Percentiles rank a stretch among this genome's conserved stretches.
Evolutionary conservation across 2,888 invertebrate species (phyloP).

Genomic region (Vesta saturnalis): DNA sequence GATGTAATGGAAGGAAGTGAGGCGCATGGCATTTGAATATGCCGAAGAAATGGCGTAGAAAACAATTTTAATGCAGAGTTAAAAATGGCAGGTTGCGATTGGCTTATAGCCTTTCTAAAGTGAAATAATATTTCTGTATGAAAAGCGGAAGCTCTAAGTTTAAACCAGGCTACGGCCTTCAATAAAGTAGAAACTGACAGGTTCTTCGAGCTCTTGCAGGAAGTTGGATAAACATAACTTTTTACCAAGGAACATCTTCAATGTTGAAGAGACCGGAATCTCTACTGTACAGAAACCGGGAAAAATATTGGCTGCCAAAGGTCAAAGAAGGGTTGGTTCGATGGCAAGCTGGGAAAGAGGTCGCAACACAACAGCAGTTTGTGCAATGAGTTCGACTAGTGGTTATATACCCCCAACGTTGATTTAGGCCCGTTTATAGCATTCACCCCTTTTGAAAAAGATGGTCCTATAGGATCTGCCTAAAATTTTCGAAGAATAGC

Average conservation of each 20-base stretch:
- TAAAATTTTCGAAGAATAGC: not conserved
- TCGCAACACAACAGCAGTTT: no score
- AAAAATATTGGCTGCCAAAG: conserved; percentile 23
- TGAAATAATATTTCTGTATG: not conserved
- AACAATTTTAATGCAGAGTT: no score
- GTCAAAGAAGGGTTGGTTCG: conserved; percentile 24
- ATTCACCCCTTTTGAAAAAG: not conserved
- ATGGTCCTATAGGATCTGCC: not conserved
- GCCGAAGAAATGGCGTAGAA: no score
- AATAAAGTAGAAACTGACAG: not conserved
- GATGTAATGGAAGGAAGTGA: no score
- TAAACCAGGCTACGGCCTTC: not conserved
- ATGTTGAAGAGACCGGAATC: no score
- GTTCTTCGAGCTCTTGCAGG: not conserved
- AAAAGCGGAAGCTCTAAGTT: not conserved
- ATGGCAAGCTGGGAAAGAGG: conserved; percentile 21
- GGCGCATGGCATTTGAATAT: no score
- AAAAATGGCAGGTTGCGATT: no score
- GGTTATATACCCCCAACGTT: conserved; percentile 28
- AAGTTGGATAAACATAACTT: not conserved
- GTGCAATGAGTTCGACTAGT: conserved; percentile 22
- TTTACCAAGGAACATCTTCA: not conserved
- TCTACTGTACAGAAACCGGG: conserved; percentile 12
- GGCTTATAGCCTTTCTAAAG: no score
- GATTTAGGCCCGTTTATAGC: conserved; percentile 19